Evolutionary conservation across 2,113 vertebrate species (phyloP).

Genomic region (Cryptomyrus ogoouensis): DNA sequence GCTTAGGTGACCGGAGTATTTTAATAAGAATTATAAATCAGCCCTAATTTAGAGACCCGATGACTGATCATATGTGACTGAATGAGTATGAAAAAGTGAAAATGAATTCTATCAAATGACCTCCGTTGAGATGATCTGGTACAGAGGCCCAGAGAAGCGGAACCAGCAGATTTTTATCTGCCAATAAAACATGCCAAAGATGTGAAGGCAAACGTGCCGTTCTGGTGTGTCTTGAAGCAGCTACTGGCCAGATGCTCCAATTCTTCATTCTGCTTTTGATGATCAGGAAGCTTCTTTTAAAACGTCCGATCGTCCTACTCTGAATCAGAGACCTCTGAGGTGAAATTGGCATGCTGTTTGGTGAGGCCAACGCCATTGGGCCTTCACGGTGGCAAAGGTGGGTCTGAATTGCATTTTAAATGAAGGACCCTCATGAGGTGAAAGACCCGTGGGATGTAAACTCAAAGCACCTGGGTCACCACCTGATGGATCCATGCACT

Average conservation of each 20-base stretch:
- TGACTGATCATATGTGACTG: background rate
- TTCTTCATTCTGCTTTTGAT: background rate
- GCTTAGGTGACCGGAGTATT: constrained; percentile 1
- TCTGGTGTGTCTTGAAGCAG: background rate
- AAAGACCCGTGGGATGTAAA: background rate
- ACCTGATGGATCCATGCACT: background rate
- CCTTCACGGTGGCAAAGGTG: too few relatives aligned
- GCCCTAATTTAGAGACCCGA: background rate
- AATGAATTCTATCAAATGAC: constrained; percentile 2
- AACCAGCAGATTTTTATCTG: background rate
- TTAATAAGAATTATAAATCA: constrained; percentile 4
- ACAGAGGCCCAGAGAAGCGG: background rate
- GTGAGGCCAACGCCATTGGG: background rate
- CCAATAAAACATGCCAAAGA: background rate
- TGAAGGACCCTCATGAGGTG: background rate
- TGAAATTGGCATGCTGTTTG: background rate
- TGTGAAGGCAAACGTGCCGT: background rate
- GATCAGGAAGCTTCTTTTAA: background rate
- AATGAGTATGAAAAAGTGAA: constrained; percentile 4
- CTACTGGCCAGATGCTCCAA: background rate
- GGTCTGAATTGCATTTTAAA: background rate
- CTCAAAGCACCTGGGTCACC: background rate
- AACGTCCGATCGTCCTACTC: background rate
- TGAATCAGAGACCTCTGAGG: background rate
- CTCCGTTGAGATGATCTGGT: background rate